A percentile compares a stretch with the other conserved stretches of the same genome.
These are phyloP conservation scores for Bombus haemorrhoidalis DNA, from an alignment of 1,140 invertebrate species.

Conservation along the genomic window DNA sequence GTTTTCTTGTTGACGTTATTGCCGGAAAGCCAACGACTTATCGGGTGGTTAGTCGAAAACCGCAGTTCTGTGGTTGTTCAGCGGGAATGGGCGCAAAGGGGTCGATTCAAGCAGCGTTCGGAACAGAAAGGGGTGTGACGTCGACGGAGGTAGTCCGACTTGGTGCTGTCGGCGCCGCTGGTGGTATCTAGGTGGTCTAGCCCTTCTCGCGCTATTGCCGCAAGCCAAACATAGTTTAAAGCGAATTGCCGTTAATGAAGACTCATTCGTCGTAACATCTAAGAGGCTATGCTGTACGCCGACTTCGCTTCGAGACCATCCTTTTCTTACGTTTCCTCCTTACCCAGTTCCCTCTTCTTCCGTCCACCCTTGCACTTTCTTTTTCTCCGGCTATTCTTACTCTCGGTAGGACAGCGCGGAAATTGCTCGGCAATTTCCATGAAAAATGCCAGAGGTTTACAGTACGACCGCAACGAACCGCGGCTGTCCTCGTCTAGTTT, in stretches of 20 bases:
- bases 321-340: not conserved
- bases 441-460: constrained; percentile 63
- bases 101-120: not conserved
- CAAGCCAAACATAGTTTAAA: constrained; percentile 72
- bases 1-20: constrained; percentile 48
- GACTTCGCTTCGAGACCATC: not conserved
- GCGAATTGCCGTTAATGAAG: constrained; percentile 66
- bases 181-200: constrained; percentile 26
- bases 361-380: not conserved
- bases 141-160: constrained; percentile 4
- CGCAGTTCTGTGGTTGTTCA: constrained; percentile 65
- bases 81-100: constrained; percentile 41
- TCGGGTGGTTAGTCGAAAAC: constrained; percentile 66
- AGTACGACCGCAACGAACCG: constrained; percentile 49
- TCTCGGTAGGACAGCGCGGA: constrained; percentile 41
- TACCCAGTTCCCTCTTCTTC: not conserved
- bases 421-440: constrained; percentile 69
- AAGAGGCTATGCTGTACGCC: not conserved
- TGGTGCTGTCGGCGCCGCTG: not conserved
- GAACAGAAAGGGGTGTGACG: constrained; percentile 10
- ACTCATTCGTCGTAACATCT: constrained; percentile 59
- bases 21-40: constrained; percentile 52
- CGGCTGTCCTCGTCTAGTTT: constrained; percentile 37
- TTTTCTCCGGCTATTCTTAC: constrained; percentile 37
- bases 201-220: constrained; percentile 45